Evolutionary conservation across 2,888 invertebrate genomes (phyloP).

Genomic region (Acleris sparsana): DNA sequence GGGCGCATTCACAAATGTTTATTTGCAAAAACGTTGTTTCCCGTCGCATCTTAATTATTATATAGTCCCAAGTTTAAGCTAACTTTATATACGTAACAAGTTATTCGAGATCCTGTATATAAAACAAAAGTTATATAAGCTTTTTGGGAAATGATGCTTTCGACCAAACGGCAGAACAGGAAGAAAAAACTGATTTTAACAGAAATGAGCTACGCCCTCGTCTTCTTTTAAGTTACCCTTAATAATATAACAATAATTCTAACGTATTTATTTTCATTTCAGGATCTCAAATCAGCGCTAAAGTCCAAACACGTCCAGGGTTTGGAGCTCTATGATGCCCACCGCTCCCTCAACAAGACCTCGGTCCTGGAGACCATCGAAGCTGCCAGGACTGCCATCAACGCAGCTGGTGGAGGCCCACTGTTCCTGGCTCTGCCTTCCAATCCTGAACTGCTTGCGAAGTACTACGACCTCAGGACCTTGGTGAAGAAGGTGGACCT

Average conservation of each 20-base stretch:
- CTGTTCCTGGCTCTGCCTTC: conserved; percentile 85
- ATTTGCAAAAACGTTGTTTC: too few species aligned
- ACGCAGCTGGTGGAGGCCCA: conserved; percentile 76
- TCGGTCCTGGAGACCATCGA: conserved; percentile 76
- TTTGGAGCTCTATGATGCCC: conserved; percentile 81
- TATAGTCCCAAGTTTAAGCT: too few species aligned
- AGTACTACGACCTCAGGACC: conserved; percentile 87
- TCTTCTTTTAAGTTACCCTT: too few species aligned
- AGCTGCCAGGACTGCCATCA: conserved; percentile 70
- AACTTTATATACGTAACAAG: too few species aligned
- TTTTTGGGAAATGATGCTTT: too few species aligned
- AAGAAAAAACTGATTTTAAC: too few species aligned
- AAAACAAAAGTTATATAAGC: too few species aligned
- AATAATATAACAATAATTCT: not conserved
- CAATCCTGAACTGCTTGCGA: conserved; percentile 86
- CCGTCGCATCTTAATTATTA: too few species aligned
- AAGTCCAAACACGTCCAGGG: conserved; percentile 84
- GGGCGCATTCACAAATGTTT: too few species aligned
- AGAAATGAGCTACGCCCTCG: too few species aligned
- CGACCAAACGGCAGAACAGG: too few species aligned
- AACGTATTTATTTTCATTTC: conserved; percentile 48
- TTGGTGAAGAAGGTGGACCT: conserved; percentile 86
- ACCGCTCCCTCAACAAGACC: conserved; percentile 78
- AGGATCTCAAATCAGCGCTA: conserved; percentile 81
- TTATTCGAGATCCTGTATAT: too few species aligned